Conservation (phyloP, 2,113 vertebrate species). For the Aix galericulata region DNA sequence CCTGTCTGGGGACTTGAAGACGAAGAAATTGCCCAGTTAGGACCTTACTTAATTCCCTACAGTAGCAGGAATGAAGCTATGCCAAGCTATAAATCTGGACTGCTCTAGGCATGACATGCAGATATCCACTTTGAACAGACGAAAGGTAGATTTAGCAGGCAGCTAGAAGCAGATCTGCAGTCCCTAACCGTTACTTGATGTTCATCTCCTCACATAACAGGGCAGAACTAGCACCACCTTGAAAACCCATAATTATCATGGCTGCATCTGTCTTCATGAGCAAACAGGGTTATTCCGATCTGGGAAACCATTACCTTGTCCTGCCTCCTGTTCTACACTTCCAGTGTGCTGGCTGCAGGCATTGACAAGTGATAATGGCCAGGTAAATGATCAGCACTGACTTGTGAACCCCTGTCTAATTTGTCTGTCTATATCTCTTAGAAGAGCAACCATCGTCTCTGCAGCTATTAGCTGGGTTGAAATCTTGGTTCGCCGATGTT, state of each 20-base stretch:
- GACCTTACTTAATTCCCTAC: not conserved
- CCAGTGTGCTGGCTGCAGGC: not conserved
- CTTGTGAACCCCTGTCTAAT: not conserved
- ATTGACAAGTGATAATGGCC: not conserved
- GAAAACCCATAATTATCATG: not conserved
- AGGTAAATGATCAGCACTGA: conserved; percentile 17
- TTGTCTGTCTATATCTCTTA: conserved; percentile 14
- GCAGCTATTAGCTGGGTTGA: not conserved
- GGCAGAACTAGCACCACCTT: not conserved
- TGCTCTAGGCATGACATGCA: not conserved
- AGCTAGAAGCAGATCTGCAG: not conserved
- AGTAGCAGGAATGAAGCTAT: not conserved
- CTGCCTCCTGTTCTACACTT: not conserved
- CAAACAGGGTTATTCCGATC: not conserved
- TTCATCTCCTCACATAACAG: not conserved
- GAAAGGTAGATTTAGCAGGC: not conserved
- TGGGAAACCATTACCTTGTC: not conserved
- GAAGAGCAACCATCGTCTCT: conserved; percentile 17
- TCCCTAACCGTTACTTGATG: not conserved
- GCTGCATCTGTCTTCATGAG: not conserved
- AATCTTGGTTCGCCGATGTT: not conserved
- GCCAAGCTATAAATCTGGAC: not conserved
- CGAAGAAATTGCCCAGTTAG: not conserved
- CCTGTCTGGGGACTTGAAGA: not conserved
- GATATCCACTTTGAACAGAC: not conserved